Conservation (phyloP, 2,888 invertebrate species). For the Trypoxylon attenuatum region DNA sequence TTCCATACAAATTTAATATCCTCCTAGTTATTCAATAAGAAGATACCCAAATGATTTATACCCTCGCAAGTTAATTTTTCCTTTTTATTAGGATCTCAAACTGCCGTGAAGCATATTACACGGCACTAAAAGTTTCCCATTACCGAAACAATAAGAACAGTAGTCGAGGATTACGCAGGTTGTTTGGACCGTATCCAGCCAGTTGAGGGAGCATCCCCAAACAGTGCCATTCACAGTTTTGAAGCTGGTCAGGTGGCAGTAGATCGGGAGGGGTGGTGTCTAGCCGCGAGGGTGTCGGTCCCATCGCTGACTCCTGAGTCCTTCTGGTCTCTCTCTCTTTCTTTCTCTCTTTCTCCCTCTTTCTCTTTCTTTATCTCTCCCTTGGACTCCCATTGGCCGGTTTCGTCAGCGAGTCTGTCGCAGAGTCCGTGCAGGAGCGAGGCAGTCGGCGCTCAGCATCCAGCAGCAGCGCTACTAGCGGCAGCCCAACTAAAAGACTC, state of each 20-base stretch:
- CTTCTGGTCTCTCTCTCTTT: constrained; percentile 46
- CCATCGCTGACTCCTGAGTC: constrained; percentile 42
- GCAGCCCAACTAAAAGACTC: constrained; percentile 70
- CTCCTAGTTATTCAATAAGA: too few relatives aligned
- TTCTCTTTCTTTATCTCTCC: too few relatives aligned
- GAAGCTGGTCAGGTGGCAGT: constrained; percentile 6
- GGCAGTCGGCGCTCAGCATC: constrained; percentile 69
- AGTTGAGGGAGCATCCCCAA: neutral
- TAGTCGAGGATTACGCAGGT: too few relatives aligned
- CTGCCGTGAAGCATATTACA: too few relatives aligned
- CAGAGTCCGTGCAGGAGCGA: constrained; percentile 42
- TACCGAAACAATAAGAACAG: too few relatives aligned
- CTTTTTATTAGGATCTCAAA: too few relatives aligned
- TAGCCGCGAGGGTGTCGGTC: constrained; percentile 14
- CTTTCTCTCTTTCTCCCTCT: too few relatives aligned
- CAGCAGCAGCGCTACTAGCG: constrained; percentile 74
- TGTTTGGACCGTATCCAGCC: neutral
- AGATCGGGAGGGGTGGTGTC: neutral
- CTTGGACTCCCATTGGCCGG: constrained; percentile 39
- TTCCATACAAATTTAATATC: too few relatives aligned
- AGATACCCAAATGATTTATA: too few relatives aligned
- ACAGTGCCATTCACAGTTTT: neutral
- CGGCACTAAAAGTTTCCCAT: too few relatives aligned
- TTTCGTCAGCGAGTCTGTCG: constrained; percentile 34
- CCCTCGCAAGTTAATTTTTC: too few relatives aligned